Evolutionary conservation across 2,113 vertebrate species (phyloP).

Genomic region (Thalassoma bifasciatum): DNA sequence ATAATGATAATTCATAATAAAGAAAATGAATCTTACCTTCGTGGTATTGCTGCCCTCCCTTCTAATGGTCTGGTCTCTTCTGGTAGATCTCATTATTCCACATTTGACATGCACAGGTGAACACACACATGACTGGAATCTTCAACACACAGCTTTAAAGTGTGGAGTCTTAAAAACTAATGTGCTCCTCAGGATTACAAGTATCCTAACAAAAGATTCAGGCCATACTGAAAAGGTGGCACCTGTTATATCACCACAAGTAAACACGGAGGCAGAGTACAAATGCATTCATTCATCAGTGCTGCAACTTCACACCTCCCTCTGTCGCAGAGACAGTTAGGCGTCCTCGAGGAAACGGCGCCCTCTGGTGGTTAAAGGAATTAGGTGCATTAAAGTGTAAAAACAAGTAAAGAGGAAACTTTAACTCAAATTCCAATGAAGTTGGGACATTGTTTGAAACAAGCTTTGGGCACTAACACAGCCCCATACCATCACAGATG

Average conservation of each 20-base stretch:
- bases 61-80: neutral
- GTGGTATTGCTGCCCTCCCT: neutral
- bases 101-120: neutral
- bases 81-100: neutral
- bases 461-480: too few relatives aligned
- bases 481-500: too few relatives aligned
- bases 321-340: conserved; percentile 7
- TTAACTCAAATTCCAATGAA: too few relatives aligned
- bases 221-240: neutral
- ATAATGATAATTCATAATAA: too few relatives aligned
- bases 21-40: too few relatives aligned
- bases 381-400: conserved; percentile 13
- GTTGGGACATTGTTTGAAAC: too few relatives aligned
- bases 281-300: neutral
- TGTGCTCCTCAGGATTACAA: neutral
- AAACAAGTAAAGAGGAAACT: neutral
- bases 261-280: neutral
- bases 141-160: neutral
- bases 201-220: neutral
- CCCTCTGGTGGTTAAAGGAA: conserved; percentile 19
- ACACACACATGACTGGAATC: neutral
- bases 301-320: neutral
- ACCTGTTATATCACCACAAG: neutral
- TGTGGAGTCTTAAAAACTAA: neutral
- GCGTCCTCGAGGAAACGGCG: neutral